Conservation (phyloP, 1,140 invertebrate species). For the Drosophila ficusphila region DNA sequence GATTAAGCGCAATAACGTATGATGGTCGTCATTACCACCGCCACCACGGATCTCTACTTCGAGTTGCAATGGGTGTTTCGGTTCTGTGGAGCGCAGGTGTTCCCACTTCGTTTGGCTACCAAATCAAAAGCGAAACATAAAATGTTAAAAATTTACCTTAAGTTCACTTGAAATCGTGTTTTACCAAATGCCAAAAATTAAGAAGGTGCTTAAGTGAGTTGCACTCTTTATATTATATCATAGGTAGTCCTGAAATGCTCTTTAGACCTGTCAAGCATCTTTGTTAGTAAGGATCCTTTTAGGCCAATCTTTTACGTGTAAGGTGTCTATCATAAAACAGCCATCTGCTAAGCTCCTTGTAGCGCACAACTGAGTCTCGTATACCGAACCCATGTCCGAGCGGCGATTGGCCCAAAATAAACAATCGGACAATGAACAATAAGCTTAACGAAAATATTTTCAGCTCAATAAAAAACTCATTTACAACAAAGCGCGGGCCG, state of each 20-base stretch:
- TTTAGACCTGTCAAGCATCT: too few relatives aligned
- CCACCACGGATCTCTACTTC: not conserved
- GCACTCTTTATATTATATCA: too few relatives aligned
- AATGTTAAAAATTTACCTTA: too few relatives aligned
- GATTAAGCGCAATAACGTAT: conserved; percentile 79
- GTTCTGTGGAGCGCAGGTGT: too few relatives aligned
- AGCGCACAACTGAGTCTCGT: not conserved
- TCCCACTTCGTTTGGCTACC: too few relatives aligned
- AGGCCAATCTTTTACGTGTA: not conserved
- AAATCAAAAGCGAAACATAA: too few relatives aligned
- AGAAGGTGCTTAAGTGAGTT: too few relatives aligned
- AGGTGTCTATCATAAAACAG: too few relatives aligned
- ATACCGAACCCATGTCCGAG: not conserved
- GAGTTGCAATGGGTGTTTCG: not conserved
- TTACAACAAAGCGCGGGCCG: conserved; percentile 50
- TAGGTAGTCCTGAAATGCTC: too few relatives aligned
- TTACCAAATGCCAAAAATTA: too few relatives aligned
- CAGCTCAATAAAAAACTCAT: conserved; percentile 73
- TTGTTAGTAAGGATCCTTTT: too few relatives aligned
- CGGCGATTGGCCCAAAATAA: conserved; percentile 43
- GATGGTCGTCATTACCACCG: conserved; percentile 18
- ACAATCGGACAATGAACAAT: conserved; percentile 69
- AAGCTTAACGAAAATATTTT: conserved; percentile 71
- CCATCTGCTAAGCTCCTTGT: not conserved
- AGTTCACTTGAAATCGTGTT: too few relatives aligned